phyloP scores from a whole-genome alignment of 2,113 vertebrate species.

The Chaetodon auriga region DNA sequence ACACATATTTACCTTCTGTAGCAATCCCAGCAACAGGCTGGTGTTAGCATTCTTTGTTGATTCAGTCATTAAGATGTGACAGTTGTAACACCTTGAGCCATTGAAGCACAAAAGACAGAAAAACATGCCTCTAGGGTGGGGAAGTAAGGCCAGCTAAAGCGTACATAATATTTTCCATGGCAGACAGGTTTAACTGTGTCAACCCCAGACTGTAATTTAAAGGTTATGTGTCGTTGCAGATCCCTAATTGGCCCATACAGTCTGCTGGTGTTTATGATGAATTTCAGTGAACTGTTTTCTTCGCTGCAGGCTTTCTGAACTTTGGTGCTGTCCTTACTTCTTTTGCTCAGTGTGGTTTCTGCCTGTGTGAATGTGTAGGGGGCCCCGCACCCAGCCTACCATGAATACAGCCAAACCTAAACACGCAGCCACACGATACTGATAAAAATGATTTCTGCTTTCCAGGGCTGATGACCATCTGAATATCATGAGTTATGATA shows the following conservation, averaged over 20 bases:
- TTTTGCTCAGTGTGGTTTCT: constrained; percentile 16
- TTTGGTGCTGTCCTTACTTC: constrained; percentile 38
- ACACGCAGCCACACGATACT: neutral
- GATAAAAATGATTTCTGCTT: neutral
- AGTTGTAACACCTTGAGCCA: constrained; percentile 48
- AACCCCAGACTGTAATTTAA: constrained; percentile 10
- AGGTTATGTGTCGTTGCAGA: neutral
- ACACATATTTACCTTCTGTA: neutral
- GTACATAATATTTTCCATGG: constrained; percentile 12
- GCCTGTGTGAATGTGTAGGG: neutral
- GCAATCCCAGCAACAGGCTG: neutral
- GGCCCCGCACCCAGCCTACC: too few relatives aligned
- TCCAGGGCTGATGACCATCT: neutral
- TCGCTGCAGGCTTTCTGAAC: constrained; percentile 24
- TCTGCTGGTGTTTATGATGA: constrained; percentile 6
- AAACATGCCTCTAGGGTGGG: constrained; percentile 38
- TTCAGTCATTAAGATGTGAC: constrained; percentile 30
- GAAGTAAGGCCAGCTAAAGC: constrained; percentile 23
- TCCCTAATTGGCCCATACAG: neutral
- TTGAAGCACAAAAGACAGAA: constrained; percentile 23
- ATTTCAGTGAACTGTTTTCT: constrained; percentile 41
- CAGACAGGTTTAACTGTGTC: constrained; percentile 8
- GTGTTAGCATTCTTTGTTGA: constrained; percentile 20
- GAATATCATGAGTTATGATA: neutral
- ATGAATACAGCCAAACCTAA: neutral